Conservation (phyloP, 2,113 vertebrate genomes). For the Myotis yumanensis region DNA sequence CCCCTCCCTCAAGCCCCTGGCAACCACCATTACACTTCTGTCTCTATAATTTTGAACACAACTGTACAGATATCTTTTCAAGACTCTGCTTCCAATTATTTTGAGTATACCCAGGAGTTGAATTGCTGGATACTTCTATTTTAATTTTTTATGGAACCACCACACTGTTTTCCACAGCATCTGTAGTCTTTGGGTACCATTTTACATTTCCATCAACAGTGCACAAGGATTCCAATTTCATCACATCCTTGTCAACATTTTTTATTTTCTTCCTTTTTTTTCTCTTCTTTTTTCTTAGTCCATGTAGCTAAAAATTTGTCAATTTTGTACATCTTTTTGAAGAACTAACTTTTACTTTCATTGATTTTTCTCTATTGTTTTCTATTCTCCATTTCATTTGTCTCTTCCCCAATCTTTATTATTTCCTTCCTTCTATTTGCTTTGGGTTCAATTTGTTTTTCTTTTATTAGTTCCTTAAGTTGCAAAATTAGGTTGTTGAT, state of each 20-base stretch:
- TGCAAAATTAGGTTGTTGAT: not conserved
- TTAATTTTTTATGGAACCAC: not conserved
- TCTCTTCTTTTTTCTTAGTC: not conserved
- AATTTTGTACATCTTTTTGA: not conserved
- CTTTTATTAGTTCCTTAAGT: not conserved
- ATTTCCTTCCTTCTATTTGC: not conserved
- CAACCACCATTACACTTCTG: not conserved
- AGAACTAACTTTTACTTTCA: not conserved
- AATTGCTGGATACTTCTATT: not conserved
- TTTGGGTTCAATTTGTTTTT: not conserved
- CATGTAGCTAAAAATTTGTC: not conserved
- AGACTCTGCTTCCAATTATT: not conserved
- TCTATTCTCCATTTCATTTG: not conserved
- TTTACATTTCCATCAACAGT: not conserved
- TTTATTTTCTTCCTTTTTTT: not conserved
- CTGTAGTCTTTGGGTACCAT: not conserved
- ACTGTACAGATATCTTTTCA: not conserved
- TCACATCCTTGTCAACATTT: not conserved
- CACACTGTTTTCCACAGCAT: not conserved
- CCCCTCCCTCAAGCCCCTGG: not conserved
- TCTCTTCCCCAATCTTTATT: not conserved
- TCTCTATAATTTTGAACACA: not conserved
- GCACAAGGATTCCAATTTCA: not conserved
- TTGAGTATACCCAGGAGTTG: not conserved
- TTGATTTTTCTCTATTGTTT: not conserved